These are phyloP conservation scores for Merops nubicus DNA, from an alignment of 2,113 vertebrate genomes.

Conservation along the genomic window DNA sequence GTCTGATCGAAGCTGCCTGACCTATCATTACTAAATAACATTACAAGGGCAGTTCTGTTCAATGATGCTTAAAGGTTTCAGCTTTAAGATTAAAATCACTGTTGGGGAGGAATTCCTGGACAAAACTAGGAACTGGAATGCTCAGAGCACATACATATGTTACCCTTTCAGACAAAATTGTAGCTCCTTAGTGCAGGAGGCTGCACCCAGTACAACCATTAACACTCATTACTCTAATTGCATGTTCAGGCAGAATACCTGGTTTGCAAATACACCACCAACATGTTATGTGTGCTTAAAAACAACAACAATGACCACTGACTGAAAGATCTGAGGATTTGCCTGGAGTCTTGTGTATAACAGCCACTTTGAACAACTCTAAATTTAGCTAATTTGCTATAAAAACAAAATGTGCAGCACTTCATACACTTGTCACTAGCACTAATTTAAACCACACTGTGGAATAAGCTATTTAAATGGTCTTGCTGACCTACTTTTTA, in stretches of 20 bases:
- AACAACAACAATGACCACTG: not conserved
- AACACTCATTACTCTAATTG: not conserved
- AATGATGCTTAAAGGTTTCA: not conserved
- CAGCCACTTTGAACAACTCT: constrained; percentile 53
- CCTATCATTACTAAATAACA: not conserved
- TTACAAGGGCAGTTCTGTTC: not conserved
- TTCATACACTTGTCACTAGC: constrained; percentile 48
- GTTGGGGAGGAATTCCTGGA: not conserved
- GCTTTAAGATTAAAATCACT: constrained; percentile 3
- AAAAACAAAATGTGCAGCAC: constrained; percentile 13
- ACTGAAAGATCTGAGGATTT: constrained; percentile 30
- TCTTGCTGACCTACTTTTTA: constrained; percentile 69
- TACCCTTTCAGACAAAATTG: not conserved
- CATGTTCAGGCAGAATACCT: not conserved
- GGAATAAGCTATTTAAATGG: constrained; percentile 66
- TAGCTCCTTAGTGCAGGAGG: not conserved
- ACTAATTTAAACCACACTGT: constrained; percentile 49
- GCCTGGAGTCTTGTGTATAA: constrained; percentile 11
- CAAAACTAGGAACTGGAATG: not conserved
- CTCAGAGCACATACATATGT: not conserved
- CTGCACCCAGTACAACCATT: not conserved
- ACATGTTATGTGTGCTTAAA: not conserved
- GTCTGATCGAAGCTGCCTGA: constrained; percentile 11
- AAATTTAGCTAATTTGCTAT: constrained; percentile 56
- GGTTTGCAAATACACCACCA: not conserved